phyloP scores from a whole-genome alignment of 2,888 invertebrate species.

The Emmelina monodactyla region DNA sequence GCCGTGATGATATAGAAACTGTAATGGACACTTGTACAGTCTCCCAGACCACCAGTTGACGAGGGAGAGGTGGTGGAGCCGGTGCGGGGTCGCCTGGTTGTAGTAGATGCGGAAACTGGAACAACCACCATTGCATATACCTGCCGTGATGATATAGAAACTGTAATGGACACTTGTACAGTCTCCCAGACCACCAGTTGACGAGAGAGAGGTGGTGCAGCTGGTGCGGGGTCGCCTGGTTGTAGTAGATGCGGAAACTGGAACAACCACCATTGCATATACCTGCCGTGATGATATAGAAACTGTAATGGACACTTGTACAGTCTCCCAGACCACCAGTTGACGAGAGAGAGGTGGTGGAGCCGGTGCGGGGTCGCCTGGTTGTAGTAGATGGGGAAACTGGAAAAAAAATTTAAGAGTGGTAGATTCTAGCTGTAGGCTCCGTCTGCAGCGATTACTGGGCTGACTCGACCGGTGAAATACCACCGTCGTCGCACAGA shows the following conservation, averaged over 20 bases:
- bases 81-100: conserved; percentile 72
- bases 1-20: too few species aligned
- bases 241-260: conserved; percentile 76
- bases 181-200: conserved; percentile 76
- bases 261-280: neutral
- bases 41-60: conserved; percentile 79
- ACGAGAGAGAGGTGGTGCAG: conserved; percentile 68
- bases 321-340: conserved; percentile 76
- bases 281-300: too few species aligned
- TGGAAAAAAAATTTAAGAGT: too few species aligned
- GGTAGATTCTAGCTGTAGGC: too few species aligned
- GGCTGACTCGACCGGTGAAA: too few species aligned
- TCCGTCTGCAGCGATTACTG: too few species aligned
- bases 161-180: conserved; percentile 74
- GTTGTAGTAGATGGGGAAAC: conserved; percentile 76
- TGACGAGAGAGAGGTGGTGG: conserved; percentile 69
- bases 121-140: neutral
- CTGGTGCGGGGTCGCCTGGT: conserved; percentile 70
- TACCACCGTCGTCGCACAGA: too few species aligned
- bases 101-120: conserved; percentile 74
- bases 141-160: too few species aligned
- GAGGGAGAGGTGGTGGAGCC: conserved; percentile 63
- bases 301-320: conserved; percentile 74
- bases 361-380: conserved; percentile 69
- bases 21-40: conserved; percentile 72